Conservation (phyloP, 2,113 vertebrate species). For the Empidonax traillii region DNA sequence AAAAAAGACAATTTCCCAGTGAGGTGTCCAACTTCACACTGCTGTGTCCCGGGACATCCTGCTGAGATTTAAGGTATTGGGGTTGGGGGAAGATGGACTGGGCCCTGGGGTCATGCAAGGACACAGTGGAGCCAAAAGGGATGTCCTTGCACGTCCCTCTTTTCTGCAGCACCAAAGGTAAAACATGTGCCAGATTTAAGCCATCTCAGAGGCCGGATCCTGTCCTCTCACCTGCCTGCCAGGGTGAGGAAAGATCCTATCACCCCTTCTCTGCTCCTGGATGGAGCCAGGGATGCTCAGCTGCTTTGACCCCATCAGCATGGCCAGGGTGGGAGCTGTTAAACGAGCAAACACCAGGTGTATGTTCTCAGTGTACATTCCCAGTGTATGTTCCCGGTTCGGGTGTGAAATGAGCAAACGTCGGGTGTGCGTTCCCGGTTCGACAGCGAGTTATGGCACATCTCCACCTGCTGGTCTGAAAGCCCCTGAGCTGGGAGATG, state of each 20-base stretch:
- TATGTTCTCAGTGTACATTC: background rate
- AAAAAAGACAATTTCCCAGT: background rate
- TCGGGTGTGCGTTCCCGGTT: rapidly evolving
- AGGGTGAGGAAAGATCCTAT: rapidly evolving
- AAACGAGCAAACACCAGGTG: rapidly evolving
- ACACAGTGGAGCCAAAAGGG: background rate
- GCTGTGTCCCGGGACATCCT: rapidly evolving
- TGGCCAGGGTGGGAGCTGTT: rapidly evolving
- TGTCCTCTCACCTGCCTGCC: background rate
- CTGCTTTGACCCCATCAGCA: rapidly evolving
- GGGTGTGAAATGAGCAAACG: rapidly evolving
- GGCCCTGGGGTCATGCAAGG: background rate
- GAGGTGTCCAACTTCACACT: rapidly evolving
- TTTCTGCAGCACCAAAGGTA: background rate
- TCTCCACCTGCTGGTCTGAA: constrained; percentile 76
- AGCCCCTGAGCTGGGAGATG: background rate
- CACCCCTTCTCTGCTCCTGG: background rate
- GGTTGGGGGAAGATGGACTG: background rate
- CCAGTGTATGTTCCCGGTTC: background rate
- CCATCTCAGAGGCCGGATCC: background rate
- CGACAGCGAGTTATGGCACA: constrained; percentile 35
- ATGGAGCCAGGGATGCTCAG: background rate
- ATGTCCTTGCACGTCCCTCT: background rate
- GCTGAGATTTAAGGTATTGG: background rate
- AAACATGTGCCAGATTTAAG: background rate